Conservation (phyloP, 2,888 invertebrate genomes). For the Poecilus cupreus region DNA sequence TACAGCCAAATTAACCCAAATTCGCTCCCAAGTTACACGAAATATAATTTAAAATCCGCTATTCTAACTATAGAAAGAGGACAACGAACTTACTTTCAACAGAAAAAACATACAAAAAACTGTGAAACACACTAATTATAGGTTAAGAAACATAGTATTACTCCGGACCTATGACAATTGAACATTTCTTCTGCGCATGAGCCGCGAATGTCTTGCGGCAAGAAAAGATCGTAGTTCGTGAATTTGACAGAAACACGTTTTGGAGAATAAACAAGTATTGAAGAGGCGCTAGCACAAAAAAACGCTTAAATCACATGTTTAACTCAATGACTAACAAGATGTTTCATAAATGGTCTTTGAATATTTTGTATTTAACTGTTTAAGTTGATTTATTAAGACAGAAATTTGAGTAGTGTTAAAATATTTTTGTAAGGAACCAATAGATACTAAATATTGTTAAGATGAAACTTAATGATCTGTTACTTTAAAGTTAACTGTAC, state of each 20-base stretch:
- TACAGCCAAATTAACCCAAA: slow-evolving; percentile 29
- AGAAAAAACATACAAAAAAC: background rate
- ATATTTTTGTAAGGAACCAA: slow-evolving; percentile 2
- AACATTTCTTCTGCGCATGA: slow-evolving; percentile 2
- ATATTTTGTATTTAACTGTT: slow-evolving; percentile 14
- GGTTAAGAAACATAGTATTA: background rate
- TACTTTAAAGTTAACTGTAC: slow-evolving; percentile 6
- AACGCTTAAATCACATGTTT: slow-evolving; percentile 41
- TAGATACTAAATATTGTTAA: background rate
- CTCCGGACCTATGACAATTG: slow-evolving; percentile 28
- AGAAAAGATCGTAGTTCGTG: background rate
- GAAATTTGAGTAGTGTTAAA: slow-evolving; percentile 28
- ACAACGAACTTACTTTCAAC: slow-evolving; percentile 20
- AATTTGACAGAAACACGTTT: slow-evolving; percentile 38
- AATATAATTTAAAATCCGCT: background rate
- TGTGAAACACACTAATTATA: slow-evolving; percentile 26
- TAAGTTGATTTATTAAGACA: slow-evolving; percentile 37
- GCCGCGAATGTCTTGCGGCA: background rate
- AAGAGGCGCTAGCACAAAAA: slow-evolving; percentile 21
- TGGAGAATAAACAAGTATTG: slow-evolving; percentile 14
- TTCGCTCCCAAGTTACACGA: background rate
- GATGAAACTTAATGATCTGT: background rate
- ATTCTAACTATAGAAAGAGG: background rate
- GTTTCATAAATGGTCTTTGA: slow-evolving; percentile 39
- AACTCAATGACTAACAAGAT: slow-evolving; percentile 35